Evolutionary conservation across 92 coral and sea anemone genomes (phyloP).

Genomic region (Epizoanthus ramosus): DNA sequence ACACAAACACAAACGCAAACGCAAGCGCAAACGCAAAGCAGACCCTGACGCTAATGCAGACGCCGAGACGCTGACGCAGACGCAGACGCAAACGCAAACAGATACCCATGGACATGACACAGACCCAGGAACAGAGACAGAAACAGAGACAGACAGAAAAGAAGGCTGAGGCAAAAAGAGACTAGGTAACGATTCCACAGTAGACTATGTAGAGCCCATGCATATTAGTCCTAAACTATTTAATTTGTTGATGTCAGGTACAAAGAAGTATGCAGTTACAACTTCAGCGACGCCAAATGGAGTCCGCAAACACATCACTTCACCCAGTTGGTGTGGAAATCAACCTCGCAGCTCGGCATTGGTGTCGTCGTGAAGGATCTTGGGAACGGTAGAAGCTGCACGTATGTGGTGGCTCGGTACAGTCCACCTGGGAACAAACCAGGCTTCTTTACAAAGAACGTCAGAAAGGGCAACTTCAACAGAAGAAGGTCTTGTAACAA

Average conservation of each 20-base stretch:
- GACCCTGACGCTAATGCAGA: too few relatives aligned
- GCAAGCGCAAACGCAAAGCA: too few relatives aligned
- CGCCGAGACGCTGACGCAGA: neutral
- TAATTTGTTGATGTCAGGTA: slow-evolving; percentile 30
- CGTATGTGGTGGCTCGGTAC: slow-evolving; percentile 61
- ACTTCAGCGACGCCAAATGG: slow-evolving; percentile 29
- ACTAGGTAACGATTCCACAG: too few relatives aligned
- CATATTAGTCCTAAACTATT: neutral
- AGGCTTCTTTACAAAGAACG: slow-evolving; percentile 47
- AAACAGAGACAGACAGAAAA: too few relatives aligned
- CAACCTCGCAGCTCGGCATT: slow-evolving; percentile 79
- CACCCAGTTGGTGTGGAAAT: slow-evolving; percentile 83
- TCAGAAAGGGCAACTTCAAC: slow-evolving; percentile 60
- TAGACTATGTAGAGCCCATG: neutral
- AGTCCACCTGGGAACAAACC: slow-evolving; percentile 51
- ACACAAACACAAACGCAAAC: neutral
- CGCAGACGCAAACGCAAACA: too few relatives aligned
- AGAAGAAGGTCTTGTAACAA: slow-evolving; percentile 3
- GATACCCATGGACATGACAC: too few relatives aligned
- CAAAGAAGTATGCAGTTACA: slow-evolving; percentile 49
- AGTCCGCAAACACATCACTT: slow-evolving; percentile 48
- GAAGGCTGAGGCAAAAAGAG: too few relatives aligned
- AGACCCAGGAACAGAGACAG: too few relatives aligned
- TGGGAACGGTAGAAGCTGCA: slow-evolving; percentile 44
- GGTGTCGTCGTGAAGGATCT: slow-evolving; percentile 70